Conservation (phyloP, 92 coral and sea anemone genomes). For the Virgularia gustaviana region DNA sequence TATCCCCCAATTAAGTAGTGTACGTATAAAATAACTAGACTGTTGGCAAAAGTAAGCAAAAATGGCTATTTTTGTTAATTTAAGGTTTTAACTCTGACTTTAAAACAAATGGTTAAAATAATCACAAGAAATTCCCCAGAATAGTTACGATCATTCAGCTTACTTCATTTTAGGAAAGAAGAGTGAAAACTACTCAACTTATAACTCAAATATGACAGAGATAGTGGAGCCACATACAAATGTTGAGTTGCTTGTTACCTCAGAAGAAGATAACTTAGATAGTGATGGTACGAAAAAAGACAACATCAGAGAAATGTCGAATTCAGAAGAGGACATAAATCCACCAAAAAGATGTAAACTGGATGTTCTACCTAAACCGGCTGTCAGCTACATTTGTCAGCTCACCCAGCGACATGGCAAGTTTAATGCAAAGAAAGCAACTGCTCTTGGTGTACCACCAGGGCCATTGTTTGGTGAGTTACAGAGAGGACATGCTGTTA, state of each 20-base stretch:
- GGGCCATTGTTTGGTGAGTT: slow-evolving; percentile 85
- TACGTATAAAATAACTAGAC: too few relatives aligned
- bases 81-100: too few relatives aligned
- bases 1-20: too few relatives aligned
- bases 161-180: background rate
- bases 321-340: background rate
- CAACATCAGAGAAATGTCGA: background rate
- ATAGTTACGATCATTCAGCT: too few relatives aligned
- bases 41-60: too few relatives aligned
- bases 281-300: background rate
- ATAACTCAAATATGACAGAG: background rate
- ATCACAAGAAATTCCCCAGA: too few relatives aligned
- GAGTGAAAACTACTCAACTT: background rate
- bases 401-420: slow-evolving; percentile 79
- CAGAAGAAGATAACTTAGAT: background rate
- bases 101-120: too few relatives aligned
- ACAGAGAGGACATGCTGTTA: slow-evolving; percentile 57
- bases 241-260: too few relatives aligned
- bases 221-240: background rate
- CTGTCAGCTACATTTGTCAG: slow-evolving; percentile 72
- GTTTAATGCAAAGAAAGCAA: slow-evolving; percentile 70
- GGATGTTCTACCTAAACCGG: slow-evolving; percentile 21
- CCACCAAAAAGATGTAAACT: slow-evolving; percentile 51
- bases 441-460: slow-evolving; percentile 76
- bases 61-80: too few relatives aligned